These are phyloP conservation scores for Caenorhabditis sp. DNA, from an alignment of 2,888 invertebrate species.

Conservation along the genomic window DNA sequence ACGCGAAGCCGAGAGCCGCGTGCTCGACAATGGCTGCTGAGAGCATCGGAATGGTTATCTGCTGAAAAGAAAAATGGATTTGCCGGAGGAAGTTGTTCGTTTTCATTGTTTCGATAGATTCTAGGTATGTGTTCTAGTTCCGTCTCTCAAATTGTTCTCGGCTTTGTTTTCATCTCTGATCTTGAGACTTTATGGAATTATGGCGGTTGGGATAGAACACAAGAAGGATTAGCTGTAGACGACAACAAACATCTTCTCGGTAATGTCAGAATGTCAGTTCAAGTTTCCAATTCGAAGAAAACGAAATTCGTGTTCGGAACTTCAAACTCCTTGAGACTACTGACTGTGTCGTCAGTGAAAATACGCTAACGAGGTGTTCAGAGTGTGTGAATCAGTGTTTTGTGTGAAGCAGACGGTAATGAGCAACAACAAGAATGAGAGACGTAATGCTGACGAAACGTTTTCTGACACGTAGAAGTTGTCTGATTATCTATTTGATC, in stretches of 20 bases:
- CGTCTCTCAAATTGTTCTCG: neutral
- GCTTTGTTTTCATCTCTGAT: neutral
- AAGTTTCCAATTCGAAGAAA: neutral
- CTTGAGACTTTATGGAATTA: conserved; percentile 1
- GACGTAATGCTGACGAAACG: neutral
- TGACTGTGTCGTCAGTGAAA: neutral
- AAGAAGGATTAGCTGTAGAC: neutral
- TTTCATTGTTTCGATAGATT: neutral
- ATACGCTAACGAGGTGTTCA: neutral
- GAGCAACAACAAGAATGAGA: neutral
- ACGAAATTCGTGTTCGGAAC: too few species aligned
- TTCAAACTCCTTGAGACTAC: neutral
- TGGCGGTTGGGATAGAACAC: neutral
- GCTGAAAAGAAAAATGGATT: conserved; percentile 25
- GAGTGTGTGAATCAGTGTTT: neutral
- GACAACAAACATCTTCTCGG: conserved; percentile 2
- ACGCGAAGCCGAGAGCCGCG: conserved; percentile 72
- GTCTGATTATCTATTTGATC: too few species aligned
- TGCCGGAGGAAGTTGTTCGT: neutral
- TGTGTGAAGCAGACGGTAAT: too few species aligned
- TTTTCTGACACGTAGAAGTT: too few species aligned
- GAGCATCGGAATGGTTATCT: conserved; percentile 50
- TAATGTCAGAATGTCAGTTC: neutral
- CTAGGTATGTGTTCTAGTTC: neutral
- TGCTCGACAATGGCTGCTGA: conserved; percentile 71